Evolutionary conservation across 1,140 invertebrate genomes (phyloP).

Genomic region (Uloborus diversus): DNA sequence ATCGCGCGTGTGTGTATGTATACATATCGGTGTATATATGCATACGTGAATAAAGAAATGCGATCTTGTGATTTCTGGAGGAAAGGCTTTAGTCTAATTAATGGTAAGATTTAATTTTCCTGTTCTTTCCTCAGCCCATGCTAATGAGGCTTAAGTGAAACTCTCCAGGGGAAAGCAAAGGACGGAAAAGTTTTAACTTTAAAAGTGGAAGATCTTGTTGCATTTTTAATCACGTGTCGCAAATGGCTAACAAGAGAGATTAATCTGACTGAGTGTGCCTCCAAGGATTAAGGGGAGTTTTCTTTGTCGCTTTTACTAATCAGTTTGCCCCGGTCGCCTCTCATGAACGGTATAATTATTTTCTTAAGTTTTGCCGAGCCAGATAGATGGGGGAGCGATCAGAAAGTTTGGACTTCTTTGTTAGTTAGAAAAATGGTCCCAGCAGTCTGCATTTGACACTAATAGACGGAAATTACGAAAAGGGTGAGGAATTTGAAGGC

Average conservation of each 20-base stretch:
- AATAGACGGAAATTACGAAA: background rate
- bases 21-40: background rate
- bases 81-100: constrained; percentile 32
- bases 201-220: constrained; percentile 44
- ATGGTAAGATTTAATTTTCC: constrained; percentile 54
- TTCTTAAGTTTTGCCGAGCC: constrained; percentile 41
- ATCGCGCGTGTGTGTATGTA: background rate
- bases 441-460: background rate
- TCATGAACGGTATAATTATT: constrained; percentile 37
- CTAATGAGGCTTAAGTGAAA: constrained; percentile 54
- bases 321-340: constrained; percentile 21
- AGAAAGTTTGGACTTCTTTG: background rate
- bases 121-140: constrained; percentile 28
- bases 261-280: constrained; percentile 39
- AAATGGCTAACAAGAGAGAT: constrained; percentile 54
- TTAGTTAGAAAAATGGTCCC: background rate
- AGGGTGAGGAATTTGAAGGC: too few species aligned
- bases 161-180: constrained; percentile 1
- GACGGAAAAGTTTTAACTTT: constrained; percentile 49
- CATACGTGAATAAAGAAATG: constrained; percentile 28
- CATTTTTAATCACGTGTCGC: constrained; percentile 53
- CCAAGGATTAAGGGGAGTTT: constrained; percentile 20
- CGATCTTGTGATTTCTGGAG: constrained; percentile 30
- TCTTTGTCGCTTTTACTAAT: constrained; percentile 31
- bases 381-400: constrained; percentile 4